Base-by-base conservation (phyloP, 2,888 invertebrate genomes). In the Habroteleia sp. region DNA sequence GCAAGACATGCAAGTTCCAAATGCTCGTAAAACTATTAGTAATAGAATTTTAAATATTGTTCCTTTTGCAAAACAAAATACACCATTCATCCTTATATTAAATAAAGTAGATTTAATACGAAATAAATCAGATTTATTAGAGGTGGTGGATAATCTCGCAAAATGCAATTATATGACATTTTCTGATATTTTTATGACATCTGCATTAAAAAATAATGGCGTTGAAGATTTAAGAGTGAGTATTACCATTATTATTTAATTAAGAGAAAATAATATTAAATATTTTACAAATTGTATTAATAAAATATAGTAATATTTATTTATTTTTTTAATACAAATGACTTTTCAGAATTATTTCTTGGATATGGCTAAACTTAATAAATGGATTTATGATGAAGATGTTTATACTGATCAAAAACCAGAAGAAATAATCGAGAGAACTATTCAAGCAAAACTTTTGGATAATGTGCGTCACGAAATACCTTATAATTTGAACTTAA, bases 131-230 rank as follows among this genome's bases (percentile, higher is more conserved):
- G 7, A 79, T 63, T 87, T 98, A n/a, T 89, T 98, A 33, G 92
- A 94, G 35, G 81, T 95, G 7, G 93, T 94, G 0, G 91, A 91
- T 35, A 90, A 90, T 33, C 87, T 98, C 44, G 95, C 95, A 2
- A 82, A 84, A 0, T 62, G 77, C 0, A 92, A 92, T 3, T 95
- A 95, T 94, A 91, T 92, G n/a, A 87, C 94, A 78, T 99, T 99
- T 88, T 91, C 92, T 16, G 93, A 95, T 84, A 93, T 98, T 5
- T 99, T 99, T 86, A 93, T 98, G 91, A 92, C 97, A n/a, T 98
- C 98, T 4, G 95, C 97, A 0, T 86, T 96, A 16, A 92, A 92
- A 60, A 94, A 94, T 13, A 93, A 92, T 88, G 96, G 96, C 1
- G 89, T 96, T 1, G 89, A 91, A 20, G 93, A 93, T 80, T 89